Percentiles rank a stretch among this genome's conserved stretches.
phyloP scores from a whole-genome alignment of 2,797 vertebrate species.

The Enteromius anoplus region DNA sequence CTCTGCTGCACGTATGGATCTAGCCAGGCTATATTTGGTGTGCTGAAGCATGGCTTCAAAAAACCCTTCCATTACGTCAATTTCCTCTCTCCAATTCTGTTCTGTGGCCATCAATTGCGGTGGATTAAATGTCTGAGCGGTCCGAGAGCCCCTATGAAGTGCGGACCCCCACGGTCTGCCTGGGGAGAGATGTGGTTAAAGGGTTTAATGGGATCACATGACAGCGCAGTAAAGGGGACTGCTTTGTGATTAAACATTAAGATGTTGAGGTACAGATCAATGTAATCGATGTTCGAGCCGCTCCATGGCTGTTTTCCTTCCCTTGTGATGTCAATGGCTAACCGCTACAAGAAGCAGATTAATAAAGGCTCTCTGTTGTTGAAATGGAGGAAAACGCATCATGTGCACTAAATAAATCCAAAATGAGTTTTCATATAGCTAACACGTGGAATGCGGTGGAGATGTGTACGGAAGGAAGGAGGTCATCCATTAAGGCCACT shows the following conservation, averaged over 20 bases:
- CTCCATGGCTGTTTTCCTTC: background rate
- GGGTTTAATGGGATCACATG: slow-evolving; percentile 43
- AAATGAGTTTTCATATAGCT: background rate
- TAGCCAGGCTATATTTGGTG: slow-evolving; percentile 29
- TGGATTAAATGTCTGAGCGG: slow-evolving; percentile 47
- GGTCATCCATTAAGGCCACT: slow-evolving; percentile 23
- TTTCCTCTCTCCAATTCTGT: slow-evolving; percentile 35
- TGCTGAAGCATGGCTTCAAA: slow-evolving; percentile 28
- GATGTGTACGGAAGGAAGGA: background rate
- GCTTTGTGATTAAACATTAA: slow-evolving; percentile 51
- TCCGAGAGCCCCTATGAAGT: slow-evolving; percentile 27
- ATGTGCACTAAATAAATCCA: background rate
- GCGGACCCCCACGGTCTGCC: slow-evolving; percentile 23
- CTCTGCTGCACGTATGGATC: slow-evolving; percentile 32
- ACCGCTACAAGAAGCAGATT: slow-evolving; percentile 11
- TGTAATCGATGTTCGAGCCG: slow-evolving; percentile 30
- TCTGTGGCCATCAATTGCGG: slow-evolving; percentile 34
- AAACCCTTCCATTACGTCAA: slow-evolving; percentile 28
- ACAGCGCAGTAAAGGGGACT: slow-evolving; percentile 4
- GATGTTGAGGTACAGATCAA: slow-evolving; percentile 50
- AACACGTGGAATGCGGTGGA: background rate
- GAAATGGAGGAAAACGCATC: background rate
- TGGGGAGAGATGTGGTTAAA: slow-evolving; percentile 40
- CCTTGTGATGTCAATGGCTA: background rate
- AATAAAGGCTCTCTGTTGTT: background rate